Conservation (phyloP, 53 echinoderm and acorn worm genomes). For the Echinarachnius parma region DNA sequence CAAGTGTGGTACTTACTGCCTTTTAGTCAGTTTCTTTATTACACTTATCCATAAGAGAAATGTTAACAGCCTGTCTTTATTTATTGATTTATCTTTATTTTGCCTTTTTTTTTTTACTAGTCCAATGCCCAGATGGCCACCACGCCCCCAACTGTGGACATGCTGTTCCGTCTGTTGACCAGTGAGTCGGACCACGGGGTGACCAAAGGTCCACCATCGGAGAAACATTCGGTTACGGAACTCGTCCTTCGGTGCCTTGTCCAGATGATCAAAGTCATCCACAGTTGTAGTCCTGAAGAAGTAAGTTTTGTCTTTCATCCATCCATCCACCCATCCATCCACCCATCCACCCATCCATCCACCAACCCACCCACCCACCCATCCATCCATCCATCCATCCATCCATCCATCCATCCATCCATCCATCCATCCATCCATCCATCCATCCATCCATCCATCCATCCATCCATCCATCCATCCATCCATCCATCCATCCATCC, state of each 20-base stretch:
- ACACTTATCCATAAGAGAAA: neutral
- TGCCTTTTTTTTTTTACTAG: conserved; percentile 12
- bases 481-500: no score
- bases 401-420: no score
- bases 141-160: conserved; percentile 80
- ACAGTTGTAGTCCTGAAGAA: conserved; percentile 75
- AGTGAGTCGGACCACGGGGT: conserved; percentile 45
- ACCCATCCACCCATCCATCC: no score
- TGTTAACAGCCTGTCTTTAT: neutral
- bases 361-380: no score
- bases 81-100: neutral
- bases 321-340: no score
- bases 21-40: neutral
- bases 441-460: no score
- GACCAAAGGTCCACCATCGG: conserved; percentile 20
- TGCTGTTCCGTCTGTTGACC: conserved; percentile 63
- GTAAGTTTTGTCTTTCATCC: conserved; percentile 60
- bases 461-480: no score
- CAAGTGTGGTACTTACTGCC: neutral
- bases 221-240: conserved; percentile 52
- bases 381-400: no score
- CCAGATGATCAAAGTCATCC: conserved; percentile 80
- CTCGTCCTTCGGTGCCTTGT: conserved; percentile 72
- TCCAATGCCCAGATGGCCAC: conserved; percentile 85
- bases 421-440: no score